Base-by-base conservation (phyloP, 2,888 invertebrate species). In the Mesochorus sp. region DNA sequence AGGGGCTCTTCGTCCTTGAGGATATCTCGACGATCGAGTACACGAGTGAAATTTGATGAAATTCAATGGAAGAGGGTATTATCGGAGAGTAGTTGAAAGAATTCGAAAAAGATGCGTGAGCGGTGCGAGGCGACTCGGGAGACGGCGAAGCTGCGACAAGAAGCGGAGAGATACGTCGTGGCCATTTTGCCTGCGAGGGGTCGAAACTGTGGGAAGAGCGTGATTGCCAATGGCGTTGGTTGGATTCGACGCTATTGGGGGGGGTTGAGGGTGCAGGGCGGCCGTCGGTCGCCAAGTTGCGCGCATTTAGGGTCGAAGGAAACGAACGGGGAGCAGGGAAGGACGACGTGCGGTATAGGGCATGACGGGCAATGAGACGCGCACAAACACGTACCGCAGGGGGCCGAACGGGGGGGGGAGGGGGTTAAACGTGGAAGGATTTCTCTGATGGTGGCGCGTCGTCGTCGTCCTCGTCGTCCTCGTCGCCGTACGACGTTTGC, bases 171-270 rank as follows among this genome's bases (percentile, higher is more conserved):
- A 75, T 61, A 71, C 61, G 75, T 84, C 84, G 86, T 86, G 83
- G 87, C 87, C 88, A 88, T 88, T 87, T 88, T 88, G 85, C 83
- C 71, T 67, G 74, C 71, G 79, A 73, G 77, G 81, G 49, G 59
- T 49, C 59, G 86, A 85, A 85, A 85, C 85, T 82, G 86, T 86
- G 82, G 86, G n/a, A 84, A 31, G 37, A 76, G 66, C 70, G 74
- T 80, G 79, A 80, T 81, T 79, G 79, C 79, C 81, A 81, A 79
- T 80, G 80, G 79, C 76, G 77, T 72, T 81, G 81, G 81, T 78
- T 66, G 80, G 62, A 76, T 85, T 83, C 80, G 85, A 81, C 77
- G 81, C n/a, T n/a, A n/a, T 80, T 82, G 82, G 72, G 83, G 83
- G 79, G 82, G 80, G 81, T 74, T 57, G 81, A 77, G 82, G 83